Percentiles rank a stretch among this genome's conserved stretches.
Evolutionary conservation across 2,797 vertebrate genomes (phyloP).

Genomic region (Anas bernieri): DNA sequence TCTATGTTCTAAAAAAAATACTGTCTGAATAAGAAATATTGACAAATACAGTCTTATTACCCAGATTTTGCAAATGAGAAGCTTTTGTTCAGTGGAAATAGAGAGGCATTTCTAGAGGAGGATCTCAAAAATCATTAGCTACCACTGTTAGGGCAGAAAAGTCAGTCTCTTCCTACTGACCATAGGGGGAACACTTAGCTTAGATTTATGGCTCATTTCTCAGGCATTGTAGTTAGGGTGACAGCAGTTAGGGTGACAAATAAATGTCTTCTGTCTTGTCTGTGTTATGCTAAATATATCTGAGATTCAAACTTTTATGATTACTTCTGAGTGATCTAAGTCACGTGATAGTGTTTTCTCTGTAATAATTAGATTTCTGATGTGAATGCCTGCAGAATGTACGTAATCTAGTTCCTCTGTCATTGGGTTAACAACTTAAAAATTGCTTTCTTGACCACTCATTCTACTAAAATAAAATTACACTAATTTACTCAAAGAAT

Average conservation of each 20-base stretch:
- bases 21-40: background rate
- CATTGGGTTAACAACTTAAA: background rate
- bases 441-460: background rate
- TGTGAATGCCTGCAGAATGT: background rate
- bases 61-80: background rate
- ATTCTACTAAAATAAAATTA: background rate
- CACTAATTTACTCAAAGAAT: background rate
- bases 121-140: background rate
- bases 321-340: background rate
- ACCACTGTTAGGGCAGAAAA: background rate
- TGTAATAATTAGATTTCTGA: background rate
- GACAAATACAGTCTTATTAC: background rate
- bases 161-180: background rate
- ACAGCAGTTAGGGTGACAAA: background rate
- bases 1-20: background rate
- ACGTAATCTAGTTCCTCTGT: background rate
- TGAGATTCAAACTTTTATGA: background rate
- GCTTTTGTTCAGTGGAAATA: background rate
- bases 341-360: background rate
- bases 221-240: background rate
- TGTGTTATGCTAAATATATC: background rate
- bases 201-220: background rate
- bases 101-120: background rate
- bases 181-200: background rate
- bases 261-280: background rate